These are phyloP conservation scores for Drosophila rellima DNA, from an alignment of 2,888 invertebrate genomes.

Conservation along the genomic window DNA sequence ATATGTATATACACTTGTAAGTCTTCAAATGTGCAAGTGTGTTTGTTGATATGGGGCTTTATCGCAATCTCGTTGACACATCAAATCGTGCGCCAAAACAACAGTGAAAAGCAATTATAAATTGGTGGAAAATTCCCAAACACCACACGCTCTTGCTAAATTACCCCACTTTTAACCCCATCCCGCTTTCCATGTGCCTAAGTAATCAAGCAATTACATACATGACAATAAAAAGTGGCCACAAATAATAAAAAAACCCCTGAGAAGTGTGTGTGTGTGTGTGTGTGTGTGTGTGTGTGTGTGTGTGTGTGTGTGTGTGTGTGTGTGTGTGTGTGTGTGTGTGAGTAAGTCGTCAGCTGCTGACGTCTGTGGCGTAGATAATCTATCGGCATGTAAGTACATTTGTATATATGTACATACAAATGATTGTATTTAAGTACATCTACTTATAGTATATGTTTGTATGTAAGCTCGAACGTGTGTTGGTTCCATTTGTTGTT, in stretches of 20 bases:
- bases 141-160: constrained; percentile 15
- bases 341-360: constrained; percentile 14
- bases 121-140: constrained; percentile 62
- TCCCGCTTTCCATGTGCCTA: neutral
- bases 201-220: constrained; percentile 34
- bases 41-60: constrained; percentile 36
- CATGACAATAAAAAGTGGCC: constrained; percentile 17
- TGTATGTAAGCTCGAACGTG: neutral
- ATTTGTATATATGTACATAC: neutral
- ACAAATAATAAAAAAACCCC: constrained; percentile 14
- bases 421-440: neutral
- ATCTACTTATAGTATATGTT: neutral
- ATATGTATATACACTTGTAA: constrained; percentile 5
- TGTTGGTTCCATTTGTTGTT: constrained; percentile 22
- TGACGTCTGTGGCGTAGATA: constrained; percentile 30
- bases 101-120: constrained; percentile 62
- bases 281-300: constrained; percentile 1
- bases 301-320: neutral
- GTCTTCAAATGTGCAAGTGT: neutral
- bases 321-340: neutral
- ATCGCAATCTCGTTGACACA: constrained; percentile 55
- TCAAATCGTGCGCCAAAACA: constrained; percentile 51
- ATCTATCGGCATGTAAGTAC: neutral
- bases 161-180: constrained; percentile 5
- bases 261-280: neutral